Evolutionary conservation across 2,113 vertebrate genomes (phyloP).

Genomic region (Ailuropoda melanoleuca): DNA sequence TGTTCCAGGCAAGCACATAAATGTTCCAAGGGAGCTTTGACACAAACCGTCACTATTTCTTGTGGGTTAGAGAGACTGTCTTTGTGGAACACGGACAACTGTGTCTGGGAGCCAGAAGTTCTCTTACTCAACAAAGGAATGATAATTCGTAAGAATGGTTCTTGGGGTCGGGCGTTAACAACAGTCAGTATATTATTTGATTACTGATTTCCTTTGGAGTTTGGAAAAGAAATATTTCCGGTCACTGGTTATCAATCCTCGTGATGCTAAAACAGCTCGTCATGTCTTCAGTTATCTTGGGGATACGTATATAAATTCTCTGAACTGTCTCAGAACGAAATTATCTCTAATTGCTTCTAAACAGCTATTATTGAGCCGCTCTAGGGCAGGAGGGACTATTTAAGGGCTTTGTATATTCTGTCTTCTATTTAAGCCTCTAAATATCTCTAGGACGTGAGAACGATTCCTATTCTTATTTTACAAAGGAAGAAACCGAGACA

Average conservation of each 20-base stretch:
- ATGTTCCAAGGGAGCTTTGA: neutral
- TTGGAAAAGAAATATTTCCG: neutral
- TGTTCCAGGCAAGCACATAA: neutral
- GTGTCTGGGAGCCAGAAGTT: neutral
- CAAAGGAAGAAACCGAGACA: neutral
- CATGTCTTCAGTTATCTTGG: neutral
- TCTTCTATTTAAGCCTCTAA: neutral
- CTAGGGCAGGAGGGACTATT: too few species aligned
- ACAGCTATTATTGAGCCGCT: neutral
- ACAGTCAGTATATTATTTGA: neutral
- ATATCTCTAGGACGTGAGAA: neutral
- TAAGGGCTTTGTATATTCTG: neutral
- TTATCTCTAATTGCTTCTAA: neutral
- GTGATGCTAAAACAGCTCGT: neutral
- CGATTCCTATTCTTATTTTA: neutral
- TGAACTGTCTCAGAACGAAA: neutral
- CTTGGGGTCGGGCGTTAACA: neutral
- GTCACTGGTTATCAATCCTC: neutral
- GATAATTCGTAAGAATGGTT: neutral
- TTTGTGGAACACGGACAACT: neutral
- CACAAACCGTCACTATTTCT: neutral
- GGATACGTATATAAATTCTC: neutral
- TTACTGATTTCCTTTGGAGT: conserved; percentile 29
- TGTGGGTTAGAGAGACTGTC: neutral
- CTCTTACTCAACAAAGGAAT: neutral